These are phyloP conservation scores for Plectrocnemia conspersa DNA, from an alignment of 1,140 invertebrate species.

Conservation along the genomic window DNA sequence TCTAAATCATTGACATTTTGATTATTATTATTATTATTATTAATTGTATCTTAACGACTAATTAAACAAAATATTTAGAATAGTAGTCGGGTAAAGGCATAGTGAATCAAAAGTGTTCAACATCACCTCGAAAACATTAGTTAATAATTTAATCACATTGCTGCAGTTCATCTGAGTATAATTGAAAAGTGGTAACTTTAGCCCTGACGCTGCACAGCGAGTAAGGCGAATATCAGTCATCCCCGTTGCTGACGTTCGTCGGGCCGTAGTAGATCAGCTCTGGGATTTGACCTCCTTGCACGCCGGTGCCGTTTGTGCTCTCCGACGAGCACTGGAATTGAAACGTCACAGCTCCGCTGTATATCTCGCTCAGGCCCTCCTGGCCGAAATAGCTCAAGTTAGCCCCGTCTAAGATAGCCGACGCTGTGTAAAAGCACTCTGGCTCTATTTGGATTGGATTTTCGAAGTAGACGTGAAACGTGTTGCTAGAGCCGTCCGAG, in stretches of 20 bases:
- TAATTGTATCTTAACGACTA: neutral
- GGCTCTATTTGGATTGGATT: constrained; percentile 90
- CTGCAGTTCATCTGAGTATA: constrained; percentile 13
- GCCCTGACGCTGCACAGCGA: neutral
- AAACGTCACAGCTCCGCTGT: constrained; percentile 83
- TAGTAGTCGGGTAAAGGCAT: constrained; percentile 14
- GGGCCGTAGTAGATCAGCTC: constrained; percentile 90
- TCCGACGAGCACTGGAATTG: constrained; percentile 93
- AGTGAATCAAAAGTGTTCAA: constrained; percentile 12
- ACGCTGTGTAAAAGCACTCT: constrained; percentile 86
- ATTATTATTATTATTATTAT: no score
- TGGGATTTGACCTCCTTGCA: constrained; percentile 91
- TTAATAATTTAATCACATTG: constrained; percentile 11
- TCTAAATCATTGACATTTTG: no score
- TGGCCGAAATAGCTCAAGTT: constrained; percentile 95
- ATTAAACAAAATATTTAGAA: constrained; percentile 11
- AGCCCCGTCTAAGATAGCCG: constrained; percentile 80
- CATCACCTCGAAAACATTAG: constrained; percentile 1
- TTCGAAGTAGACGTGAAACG: constrained; percentile 89
- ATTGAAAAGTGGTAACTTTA: constrained; percentile 14
- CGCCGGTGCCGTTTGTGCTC: constrained; percentile 89
- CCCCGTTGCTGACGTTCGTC: constrained; percentile 45
- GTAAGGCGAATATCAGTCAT: constrained; percentile 29
- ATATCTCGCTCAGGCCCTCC: constrained; percentile 87
- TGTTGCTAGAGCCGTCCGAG: constrained; percentile 89